Conservation (phyloP, 2,797 vertebrate genomes). For the Selene dorsalis region DNA sequence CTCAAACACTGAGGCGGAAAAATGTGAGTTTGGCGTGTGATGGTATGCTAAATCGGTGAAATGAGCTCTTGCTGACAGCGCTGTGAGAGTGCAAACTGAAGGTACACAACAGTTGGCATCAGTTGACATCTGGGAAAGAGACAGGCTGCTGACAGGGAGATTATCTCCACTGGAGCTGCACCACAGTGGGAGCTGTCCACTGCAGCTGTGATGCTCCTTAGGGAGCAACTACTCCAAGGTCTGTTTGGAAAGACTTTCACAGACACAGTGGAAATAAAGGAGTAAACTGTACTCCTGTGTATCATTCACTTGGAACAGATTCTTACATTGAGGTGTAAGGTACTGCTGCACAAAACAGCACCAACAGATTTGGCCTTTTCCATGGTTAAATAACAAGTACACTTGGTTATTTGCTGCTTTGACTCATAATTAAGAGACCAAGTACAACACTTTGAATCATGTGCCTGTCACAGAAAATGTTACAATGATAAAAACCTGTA, state of each 20-base stretch:
- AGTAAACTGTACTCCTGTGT: slow-evolving; percentile 46
- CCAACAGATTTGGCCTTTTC: background rate
- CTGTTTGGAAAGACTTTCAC: slow-evolving; percentile 43
- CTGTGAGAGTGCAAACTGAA: slow-evolving; percentile 58
- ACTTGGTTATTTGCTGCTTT: too few relatives aligned
- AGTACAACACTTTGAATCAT: background rate
- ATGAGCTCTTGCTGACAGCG: slow-evolving; percentile 69
- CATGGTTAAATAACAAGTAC: background rate
- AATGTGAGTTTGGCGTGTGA: slow-evolving; percentile 33
- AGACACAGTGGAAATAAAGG: slow-evolving; percentile 40
- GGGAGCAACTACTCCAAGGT: slow-evolving; percentile 65
- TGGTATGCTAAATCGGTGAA: slow-evolving; percentile 43
- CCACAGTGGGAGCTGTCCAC: slow-evolving; percentile 72
- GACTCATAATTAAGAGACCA: too few relatives aligned
- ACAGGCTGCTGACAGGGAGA: slow-evolving; percentile 81
- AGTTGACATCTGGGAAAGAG: slow-evolving; percentile 73
- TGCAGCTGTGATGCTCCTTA: slow-evolving; percentile 62
- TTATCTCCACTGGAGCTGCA: slow-evolving; percentile 75
- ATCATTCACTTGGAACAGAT: slow-evolving; percentile 35
- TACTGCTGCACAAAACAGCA: too few relatives aligned
- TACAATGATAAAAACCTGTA: too few relatives aligned
- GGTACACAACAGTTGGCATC: slow-evolving; percentile 73
- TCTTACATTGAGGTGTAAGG: slow-evolving; percentile 23
- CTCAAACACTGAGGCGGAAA: background rate
- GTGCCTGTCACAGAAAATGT: too few relatives aligned